These are phyloP conservation scores for Sphenodon punctatus DNA, from an alignment of 2,797 vertebrate species.

Conservation along the genomic window DNA sequence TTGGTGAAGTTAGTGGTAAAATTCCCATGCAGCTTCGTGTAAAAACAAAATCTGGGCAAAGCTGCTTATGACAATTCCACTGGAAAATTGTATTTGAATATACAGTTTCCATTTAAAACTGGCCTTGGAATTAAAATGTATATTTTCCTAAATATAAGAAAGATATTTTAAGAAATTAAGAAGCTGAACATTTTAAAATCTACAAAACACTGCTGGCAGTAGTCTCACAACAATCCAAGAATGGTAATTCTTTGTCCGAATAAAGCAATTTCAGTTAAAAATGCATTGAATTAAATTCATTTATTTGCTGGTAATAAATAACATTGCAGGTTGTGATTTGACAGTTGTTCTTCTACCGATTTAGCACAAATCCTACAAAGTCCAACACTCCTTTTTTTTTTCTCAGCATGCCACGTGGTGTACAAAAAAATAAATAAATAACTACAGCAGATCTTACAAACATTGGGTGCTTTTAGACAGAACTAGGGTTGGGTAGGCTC, in stretches of 20 bases:
- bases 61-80: too few species aligned
- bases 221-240: neutral
- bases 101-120: too few species aligned
- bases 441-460: neutral
- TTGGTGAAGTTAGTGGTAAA: too few species aligned
- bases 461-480: neutral
- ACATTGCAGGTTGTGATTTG: neutral
- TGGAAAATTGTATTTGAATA: too few species aligned
- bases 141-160: neutral
- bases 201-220: neutral
- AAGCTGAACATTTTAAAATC: neutral
- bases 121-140: neutral
- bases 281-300: neutral
- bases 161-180: neutral
- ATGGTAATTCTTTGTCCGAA: neutral
- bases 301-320: neutral
- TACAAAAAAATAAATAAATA: neutral
- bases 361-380: neutral
- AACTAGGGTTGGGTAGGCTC: too few species aligned
- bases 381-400: neutral
- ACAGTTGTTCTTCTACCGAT: neutral
- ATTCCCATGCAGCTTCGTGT: too few species aligned
- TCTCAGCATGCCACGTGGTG: neutral
- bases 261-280: neutral
- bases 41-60: too few species aligned